phyloP scores from a whole-genome alignment of 2,113 vertebrate species.

The Craseonycteris thonglongyai region DNA sequence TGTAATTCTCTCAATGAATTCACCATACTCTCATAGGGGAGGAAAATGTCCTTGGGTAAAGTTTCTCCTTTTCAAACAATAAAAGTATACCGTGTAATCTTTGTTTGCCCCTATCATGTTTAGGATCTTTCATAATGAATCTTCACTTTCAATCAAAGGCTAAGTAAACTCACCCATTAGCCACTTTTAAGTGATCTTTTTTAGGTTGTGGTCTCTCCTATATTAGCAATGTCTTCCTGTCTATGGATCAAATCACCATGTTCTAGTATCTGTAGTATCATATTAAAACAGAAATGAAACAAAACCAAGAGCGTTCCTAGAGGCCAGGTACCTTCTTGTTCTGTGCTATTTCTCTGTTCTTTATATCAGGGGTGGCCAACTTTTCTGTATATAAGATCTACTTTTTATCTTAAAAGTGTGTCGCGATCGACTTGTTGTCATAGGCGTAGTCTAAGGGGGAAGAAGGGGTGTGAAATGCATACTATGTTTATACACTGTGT shows the following conservation, averaged over 20 bases:
- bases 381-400: no score
- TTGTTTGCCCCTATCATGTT: neutral
- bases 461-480: no score
- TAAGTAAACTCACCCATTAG: neutral
- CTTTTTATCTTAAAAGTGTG: no score
- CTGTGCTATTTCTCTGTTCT: neutral
- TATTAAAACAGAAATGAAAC: neutral
- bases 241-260: neutral
- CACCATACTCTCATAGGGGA: neutral
- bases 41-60: neutral
- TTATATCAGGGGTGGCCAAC: no score
- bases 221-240: no score
- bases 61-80: neutral
- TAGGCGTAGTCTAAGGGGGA: no score
- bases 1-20: neutral
- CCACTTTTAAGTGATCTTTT: neutral
- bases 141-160: neutral
- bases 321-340: neutral
- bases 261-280: neutral
- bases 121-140: neutral
- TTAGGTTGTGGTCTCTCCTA: neutral
- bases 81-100: neutral
- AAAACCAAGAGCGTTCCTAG: neutral
- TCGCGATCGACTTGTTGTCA: no score
- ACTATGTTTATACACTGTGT: no score